Base-by-base conservation (phyloP, 2,797 vertebrate genomes). In the Rhodeus uyekii region DNA sequence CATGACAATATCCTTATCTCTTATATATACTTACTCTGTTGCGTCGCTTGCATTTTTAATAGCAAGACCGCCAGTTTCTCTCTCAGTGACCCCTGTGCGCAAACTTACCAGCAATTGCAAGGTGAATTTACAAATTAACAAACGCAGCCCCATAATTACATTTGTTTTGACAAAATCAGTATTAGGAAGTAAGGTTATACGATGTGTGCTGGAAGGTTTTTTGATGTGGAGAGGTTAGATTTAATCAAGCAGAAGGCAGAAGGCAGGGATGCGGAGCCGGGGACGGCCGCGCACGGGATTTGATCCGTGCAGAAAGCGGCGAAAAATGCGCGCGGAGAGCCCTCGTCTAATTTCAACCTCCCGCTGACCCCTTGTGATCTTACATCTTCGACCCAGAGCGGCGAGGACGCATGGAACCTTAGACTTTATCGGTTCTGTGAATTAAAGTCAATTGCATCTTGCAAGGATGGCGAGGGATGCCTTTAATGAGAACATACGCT, bases 301-400 rank as follows among this genome's bases (percentile, higher is more conserved):
- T 68, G 80, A 84, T 77, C 82, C 65, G 68, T 50, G 50, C 67
- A 78, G 76, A 63, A 61, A 55, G 24, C 64, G 55, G 34, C 53
- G 55, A 88, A 86, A 83, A 82, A 78, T 24, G 67, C 78, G 48
- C 78, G 55, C 92, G 88, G 86, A 89, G 84, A 85, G 89, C 87
- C 87, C 87, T 83, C 80, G 88, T 84, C 85, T 89, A 83, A 88
- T 87, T 87, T 84, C 89, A 92, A 90, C 91, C 94, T 88, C 88
- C 63, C 18, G 14, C 76, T 94, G 94, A 94, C 93, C 93, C 90
- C 85, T 32, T n/a, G 85, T 88, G 93, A 93, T 93, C 89, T 91
- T 89, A 84, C 86, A 87, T 92, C 92, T 92, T 89, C 91, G 90
- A 92, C 92, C 91, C 89, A 89, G 75, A 86, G 48, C 72, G 68